Evolutionary conservation across 2,888 invertebrate genomes (phyloP).

Genomic region (Carcina quercana): DNA sequence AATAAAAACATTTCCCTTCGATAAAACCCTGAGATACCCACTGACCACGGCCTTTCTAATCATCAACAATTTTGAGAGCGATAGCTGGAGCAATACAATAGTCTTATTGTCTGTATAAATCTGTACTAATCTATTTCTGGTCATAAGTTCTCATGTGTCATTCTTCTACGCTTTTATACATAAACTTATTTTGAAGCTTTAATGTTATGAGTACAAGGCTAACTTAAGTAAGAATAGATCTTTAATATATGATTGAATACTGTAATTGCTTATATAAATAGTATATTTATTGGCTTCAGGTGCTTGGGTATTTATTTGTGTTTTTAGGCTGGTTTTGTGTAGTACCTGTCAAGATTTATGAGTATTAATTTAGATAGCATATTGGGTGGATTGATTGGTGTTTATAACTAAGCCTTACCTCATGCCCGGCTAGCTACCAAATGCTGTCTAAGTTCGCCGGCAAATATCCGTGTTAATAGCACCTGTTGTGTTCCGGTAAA

Average conservation of each 20-base stretch:
- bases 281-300: constrained; percentile 60
- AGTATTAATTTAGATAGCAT: constrained; percentile 22
- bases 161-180: constrained; percentile 28
- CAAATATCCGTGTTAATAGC: too few species aligned
- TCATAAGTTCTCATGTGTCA: constrained; percentile 23
- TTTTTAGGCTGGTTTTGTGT: constrained; percentile 21
- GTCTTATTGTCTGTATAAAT: too few species aligned
- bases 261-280: constrained; percentile 41
- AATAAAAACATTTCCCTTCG: too few species aligned
- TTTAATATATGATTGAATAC: constrained; percentile 58
- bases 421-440: too few species aligned
- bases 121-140: constrained; percentile 16
- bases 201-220: constrained; percentile 63
- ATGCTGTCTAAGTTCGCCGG: too few species aligned
- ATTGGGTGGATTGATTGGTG: constrained; percentile 21
- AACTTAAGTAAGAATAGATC: constrained; percentile 33
- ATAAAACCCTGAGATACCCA: too few species aligned
- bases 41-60: too few species aligned
- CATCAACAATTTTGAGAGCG: too few species aligned
- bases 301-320: constrained; percentile 61
- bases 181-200: constrained; percentile 60
- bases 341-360: constrained; percentile 19
- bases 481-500: too few species aligned
- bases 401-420: too few species aligned
- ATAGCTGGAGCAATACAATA: too few species aligned